Base-by-base conservation (phyloP, 2,888 invertebrate genomes). In the Thereva unica region DNA sequence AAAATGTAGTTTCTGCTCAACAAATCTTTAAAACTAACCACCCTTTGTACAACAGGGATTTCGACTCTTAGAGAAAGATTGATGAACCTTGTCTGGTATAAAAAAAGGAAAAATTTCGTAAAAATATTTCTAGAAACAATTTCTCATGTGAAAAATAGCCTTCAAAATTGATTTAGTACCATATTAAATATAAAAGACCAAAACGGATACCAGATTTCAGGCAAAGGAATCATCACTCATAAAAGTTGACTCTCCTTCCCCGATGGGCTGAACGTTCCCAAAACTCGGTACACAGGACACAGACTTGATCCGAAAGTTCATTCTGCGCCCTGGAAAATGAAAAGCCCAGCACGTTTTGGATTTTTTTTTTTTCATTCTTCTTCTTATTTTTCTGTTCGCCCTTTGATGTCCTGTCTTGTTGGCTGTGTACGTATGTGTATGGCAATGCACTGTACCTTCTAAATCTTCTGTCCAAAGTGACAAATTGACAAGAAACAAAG, bases 401-500 rank as follows among this genome's bases (percentile, higher is more conserved):
- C 23, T 23, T 23, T 23, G 23, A 23, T 23, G 23, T 23, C 23
- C 23, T 23, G 23, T 23, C 23, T 56, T 44, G 42, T 56, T 56
- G 37, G 56, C 34, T 41, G 42, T n/a, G 44, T 56, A 7, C 44
- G 12, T 38, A 56, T 56, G 38, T n/a, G n/a, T 42, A 42, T 9
- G n/a, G 37, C 44, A 23, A 23, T 23, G 23, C 23, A 23, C 44
- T 56, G 23, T 56, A 12, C 42, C 44, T 44, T 44, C 56, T 56
- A 41, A 59, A 49, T 59, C 59, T 40, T 59, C 49, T 49, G 12
- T 23, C 47, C 7, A 37, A 38, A 10, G 23, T 45, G 59, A 49
- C 59, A 59, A 59, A 59, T 59, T 59, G 47, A 59, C 59, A 59
- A 59, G 59, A 47, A 47, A 59, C 59, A 59, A 59, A 59, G 49